Evolutionary conservation across 2,113 vertebrate species (phyloP).

Genomic region (Porphyrio hochstetteri): DNA sequence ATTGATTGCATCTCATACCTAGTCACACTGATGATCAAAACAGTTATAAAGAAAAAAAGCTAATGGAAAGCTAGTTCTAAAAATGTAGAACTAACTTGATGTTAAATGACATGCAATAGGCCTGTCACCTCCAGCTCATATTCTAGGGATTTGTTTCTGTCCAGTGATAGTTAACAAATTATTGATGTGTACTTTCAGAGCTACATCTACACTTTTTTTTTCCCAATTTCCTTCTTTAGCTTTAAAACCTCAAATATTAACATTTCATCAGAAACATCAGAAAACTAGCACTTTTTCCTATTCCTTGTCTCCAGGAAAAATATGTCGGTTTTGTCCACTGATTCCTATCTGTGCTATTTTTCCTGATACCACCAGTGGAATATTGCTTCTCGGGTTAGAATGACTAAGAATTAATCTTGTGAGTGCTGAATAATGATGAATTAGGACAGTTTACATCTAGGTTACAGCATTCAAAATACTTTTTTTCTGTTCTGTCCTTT

Average conservation of each 20-base stretch:
- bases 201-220: not conserved
- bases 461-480: constrained; percentile 67
- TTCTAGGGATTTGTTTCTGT: not conserved
- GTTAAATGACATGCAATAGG: not conserved
- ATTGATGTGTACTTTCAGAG: not conserved
- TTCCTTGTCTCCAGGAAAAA: not conserved
- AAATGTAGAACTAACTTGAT: not conserved
- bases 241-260: not conserved
- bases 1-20: not conserved
- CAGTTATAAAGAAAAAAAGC: not conserved
- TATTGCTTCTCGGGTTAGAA: not conserved
- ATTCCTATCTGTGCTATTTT: not conserved
- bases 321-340: not conserved
- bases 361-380: not conserved
- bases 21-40: not conserved
- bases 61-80: not conserved
- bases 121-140: not conserved
- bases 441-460: constrained; percentile 68
- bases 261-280: not conserved
- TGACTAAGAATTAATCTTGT: not conserved
- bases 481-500: constrained; percentile 67
- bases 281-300: not conserved
- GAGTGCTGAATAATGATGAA: constrained; percentile 27
- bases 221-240: not conserved
- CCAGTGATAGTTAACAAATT: not conserved